Evolutionary conservation across 2,888 invertebrate species (phyloP).

Genomic region (Serripes groenlandicus): DNA sequence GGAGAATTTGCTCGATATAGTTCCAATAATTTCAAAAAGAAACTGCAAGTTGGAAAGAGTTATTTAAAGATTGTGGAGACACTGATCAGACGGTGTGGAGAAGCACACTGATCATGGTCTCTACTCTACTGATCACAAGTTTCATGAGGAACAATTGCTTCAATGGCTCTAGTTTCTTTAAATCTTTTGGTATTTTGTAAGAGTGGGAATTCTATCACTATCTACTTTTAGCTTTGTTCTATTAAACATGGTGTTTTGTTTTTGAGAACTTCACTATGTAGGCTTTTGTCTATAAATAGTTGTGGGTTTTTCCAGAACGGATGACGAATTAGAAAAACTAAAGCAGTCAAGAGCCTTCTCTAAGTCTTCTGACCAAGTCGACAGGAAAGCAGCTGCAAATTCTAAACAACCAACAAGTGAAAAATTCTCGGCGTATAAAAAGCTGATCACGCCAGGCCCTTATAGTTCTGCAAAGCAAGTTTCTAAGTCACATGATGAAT

Average conservation of each 20-base stretch:
- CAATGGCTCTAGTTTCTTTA: too few relatives aligned
- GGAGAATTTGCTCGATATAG: too few relatives aligned
- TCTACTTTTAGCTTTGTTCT: too few relatives aligned
- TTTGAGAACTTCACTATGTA: neutral
- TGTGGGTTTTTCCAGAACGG: constrained; percentile 72
- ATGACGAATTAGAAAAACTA: constrained; percentile 71
- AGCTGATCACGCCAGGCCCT: constrained; percentile 81
- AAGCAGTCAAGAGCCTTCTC: constrained; percentile 57
- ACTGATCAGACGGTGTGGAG: too few relatives aligned
- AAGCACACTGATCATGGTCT: too few relatives aligned
- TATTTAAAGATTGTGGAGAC: too few relatives aligned
- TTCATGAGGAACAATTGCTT: too few relatives aligned
- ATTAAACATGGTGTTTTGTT: neutral
- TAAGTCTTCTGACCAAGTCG: constrained; percentile 65
- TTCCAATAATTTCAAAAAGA: too few relatives aligned
- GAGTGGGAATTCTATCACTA: too few relatives aligned
- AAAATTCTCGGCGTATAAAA: constrained; percentile 79
- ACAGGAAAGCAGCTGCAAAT: constrained; percentile 58
- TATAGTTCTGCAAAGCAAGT: constrained; percentile 71
- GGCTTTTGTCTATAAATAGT: constrained; percentile 21
- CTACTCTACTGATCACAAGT: too few relatives aligned
- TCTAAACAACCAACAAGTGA: constrained; percentile 58
- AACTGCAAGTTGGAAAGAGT: too few relatives aligned
- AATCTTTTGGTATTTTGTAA: too few relatives aligned
- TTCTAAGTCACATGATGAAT: constrained; percentile 70